These are phyloP conservation scores for Epicampocera succincta DNA, from an alignment of 2,888 invertebrate species.

Conservation along the genomic window DNA sequence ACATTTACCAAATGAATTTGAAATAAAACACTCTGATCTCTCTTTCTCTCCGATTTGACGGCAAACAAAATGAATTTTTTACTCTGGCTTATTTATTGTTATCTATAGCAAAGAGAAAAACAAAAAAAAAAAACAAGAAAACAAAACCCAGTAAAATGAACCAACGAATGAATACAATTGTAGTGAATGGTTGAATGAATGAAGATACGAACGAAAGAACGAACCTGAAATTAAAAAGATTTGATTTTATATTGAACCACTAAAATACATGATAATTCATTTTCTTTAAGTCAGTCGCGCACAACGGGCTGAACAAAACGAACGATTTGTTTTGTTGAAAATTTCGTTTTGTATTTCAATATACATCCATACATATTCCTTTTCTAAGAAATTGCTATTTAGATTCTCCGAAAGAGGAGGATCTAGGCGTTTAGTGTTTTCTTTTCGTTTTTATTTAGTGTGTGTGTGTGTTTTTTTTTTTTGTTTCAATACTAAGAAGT, in stretches of 20 bases:
- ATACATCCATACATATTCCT: no score
- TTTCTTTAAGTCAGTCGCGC: constrained; percentile 63
- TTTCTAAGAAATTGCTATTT: constrained; percentile 24
- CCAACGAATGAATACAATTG: background rate
- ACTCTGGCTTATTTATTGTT: no score
- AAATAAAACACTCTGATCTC: no score
- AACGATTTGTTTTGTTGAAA: constrained; percentile 36
- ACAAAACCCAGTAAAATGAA: background rate
- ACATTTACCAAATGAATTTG: background rate
- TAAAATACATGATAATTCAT: constrained; percentile 37
- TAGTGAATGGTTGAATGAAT: constrained; percentile 4
- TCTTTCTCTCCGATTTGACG: no score
- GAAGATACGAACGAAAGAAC: constrained; percentile 12
- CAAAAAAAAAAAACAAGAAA: background rate
- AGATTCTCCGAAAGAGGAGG: constrained; percentile 54
- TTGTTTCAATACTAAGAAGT: constrained; percentile 48
- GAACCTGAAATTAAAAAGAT: constrained; percentile 5
- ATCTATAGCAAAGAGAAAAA: background rate
- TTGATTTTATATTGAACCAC: constrained; percentile 31
- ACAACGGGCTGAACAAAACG: constrained; percentile 47
- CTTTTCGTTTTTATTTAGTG: no score
- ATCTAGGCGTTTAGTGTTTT: constrained; percentile 31
- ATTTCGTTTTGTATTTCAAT: constrained; percentile 23
- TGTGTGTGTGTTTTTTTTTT: no score
- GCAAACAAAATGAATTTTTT: no score